A percentile compares a stretch with the other conserved stretches of the same genome.
Evolutionary conservation across 92 coral and sea anemone genomes (phyloP).

Genomic region (Porites cylindrica): DNA sequence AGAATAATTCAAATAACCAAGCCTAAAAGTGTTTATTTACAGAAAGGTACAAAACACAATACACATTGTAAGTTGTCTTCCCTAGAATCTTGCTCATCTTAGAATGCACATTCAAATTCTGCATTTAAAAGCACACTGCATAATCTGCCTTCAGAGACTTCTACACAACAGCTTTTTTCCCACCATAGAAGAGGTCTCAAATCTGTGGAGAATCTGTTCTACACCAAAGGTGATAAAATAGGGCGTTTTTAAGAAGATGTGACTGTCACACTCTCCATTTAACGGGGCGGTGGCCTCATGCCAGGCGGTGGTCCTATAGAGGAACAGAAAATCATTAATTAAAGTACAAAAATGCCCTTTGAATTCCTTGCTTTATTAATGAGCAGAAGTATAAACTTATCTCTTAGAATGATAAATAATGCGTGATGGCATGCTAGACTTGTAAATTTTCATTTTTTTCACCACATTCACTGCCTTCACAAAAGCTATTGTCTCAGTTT

Average conservation of each 20-base stretch:
- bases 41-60: background rate
- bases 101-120: background rate
- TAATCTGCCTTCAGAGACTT: background rate
- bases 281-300: conserved; percentile 80
- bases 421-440: no score
- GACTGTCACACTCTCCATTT: background rate
- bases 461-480: no score
- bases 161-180: background rate
- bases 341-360: background rate
- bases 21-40: background rate
- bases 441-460: no score
- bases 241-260: background rate
- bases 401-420: no score
- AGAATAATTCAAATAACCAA: conserved; percentile 3
- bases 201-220: background rate
- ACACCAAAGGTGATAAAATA: background rate
- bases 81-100: background rate
- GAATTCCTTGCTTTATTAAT: no score
- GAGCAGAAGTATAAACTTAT: no score
- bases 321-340: background rate
- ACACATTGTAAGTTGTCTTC: background rate
- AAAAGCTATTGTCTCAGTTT: no score
- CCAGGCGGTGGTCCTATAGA: conserved; percentile 80
- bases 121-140: background rate
- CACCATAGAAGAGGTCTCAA: background rate